Evolutionary conservation across 2,113 vertebrate species (phyloP), one percentile per base, ranked within the genome.

Genomic region (Rhynchomys soricoides): DNA sequence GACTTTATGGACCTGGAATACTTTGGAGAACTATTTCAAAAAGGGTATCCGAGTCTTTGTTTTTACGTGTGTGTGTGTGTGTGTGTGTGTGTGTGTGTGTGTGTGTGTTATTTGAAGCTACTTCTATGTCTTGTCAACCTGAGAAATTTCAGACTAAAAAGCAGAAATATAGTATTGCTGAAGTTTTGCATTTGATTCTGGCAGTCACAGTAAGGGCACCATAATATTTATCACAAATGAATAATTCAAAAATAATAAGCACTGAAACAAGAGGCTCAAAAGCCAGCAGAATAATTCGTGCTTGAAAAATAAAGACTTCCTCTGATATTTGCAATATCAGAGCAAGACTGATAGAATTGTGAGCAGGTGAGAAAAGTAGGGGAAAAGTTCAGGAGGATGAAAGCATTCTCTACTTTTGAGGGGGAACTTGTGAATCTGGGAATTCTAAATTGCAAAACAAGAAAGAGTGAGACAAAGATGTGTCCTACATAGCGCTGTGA

Each of bases 211-310:
- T 92, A 66, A 92, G n/a, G 21, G 31, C 3, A 13, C 34, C 74
- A 13, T 78, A 62, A 93, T 91, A 29, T 89, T 95, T 91, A 93
- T 93, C 91, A 68, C 83, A 95, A 88, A 40, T 77, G 40, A 92
- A 86, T 91, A 90, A 89, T 94, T 92, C 93, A 96, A 94, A 85
- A 79, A 78, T 59, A 91, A 85, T 85, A 91, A 77, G 22, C 31
- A 87, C 93, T 94, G 94, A 96, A 96, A 94, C 55, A 48, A 90
- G 24, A 73, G 79, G 26, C 89, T 97, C 78, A 96, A 87, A 78
- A n/a, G 77, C 79, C 90, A 52, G 85, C 24, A 89, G 68, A 96
- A 81, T 78, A 88, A 90, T 94, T 57, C 1, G 82, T 96, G 22
- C 15, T 77, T 95, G 74, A 64, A 91, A 86, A 94, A 59, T 52